A percentile compares a stretch with the other conserved stretches of the same genome.
phyloP scores from a whole-genome alignment of 2,113 vertebrate species.

The Aptenodytes patagonicus region DNA sequence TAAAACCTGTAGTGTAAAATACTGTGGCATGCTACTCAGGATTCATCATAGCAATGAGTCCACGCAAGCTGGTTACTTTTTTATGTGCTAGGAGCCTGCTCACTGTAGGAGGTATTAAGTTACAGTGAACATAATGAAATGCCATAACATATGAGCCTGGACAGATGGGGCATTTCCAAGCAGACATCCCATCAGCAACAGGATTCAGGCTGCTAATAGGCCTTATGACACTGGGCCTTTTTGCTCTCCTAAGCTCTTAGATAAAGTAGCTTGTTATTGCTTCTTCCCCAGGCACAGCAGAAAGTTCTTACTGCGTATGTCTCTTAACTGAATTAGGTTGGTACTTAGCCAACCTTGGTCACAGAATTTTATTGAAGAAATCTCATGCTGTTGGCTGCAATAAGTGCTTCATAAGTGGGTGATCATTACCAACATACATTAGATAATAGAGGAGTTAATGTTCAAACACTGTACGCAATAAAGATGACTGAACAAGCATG shows the following conservation, averaged over 20 bases:
- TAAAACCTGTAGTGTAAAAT: background rate
- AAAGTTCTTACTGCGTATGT: background rate
- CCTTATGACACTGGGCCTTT: background rate
- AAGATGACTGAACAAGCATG: background rate
- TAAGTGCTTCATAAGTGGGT: background rate
- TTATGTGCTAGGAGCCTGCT: background rate
- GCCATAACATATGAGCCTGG: background rate
- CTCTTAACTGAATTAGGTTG: constrained; percentile 4
- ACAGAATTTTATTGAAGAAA: background rate
- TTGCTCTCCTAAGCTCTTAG: background rate
- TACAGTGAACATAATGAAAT: constrained; percentile 15
- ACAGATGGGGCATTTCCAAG: background rate
- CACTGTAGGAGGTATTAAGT: background rate
- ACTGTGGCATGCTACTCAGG: background rate
- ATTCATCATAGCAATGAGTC: background rate
- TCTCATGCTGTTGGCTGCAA: background rate
- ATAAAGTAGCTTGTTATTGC: background rate
- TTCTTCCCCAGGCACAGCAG: background rate
- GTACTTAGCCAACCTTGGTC: background rate
- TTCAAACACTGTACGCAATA: background rate
- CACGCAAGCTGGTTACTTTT: accelerated
- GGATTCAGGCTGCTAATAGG: background rate
- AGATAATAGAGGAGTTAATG: background rate
- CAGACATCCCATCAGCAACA: background rate
- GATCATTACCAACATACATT: background rate